Conservation (phyloP, 2,113 vertebrate genomes). For the Melanerpes formicivorus region DNA sequence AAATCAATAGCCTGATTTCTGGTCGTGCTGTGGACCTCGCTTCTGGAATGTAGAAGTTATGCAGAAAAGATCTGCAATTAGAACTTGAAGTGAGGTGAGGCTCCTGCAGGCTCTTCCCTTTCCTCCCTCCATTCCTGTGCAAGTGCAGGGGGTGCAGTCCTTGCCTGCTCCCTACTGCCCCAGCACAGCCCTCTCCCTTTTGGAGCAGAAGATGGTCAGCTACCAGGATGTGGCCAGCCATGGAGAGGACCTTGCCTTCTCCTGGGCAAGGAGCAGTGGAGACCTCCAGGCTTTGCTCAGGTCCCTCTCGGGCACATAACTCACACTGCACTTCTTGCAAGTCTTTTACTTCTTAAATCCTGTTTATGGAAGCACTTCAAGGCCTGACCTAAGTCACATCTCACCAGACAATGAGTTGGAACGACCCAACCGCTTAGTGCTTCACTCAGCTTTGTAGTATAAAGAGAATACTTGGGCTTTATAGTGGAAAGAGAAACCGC, state of each 20-base stretch:
- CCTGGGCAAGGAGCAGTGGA: accelerated
- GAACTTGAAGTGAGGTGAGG: background rate
- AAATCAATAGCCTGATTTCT: background rate
- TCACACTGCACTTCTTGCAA: background rate
- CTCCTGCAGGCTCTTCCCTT: background rate
- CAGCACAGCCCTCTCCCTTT: background rate
- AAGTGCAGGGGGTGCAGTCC: background rate
- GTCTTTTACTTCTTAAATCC: background rate
- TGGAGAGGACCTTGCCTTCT: background rate
- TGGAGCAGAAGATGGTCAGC: background rate
- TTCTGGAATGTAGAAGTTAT: background rate
- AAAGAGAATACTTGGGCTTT: background rate
- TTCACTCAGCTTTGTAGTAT: background rate
- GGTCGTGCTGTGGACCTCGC: background rate
- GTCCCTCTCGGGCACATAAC: background rate
- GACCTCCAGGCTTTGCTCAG: background rate
- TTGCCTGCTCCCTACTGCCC: background rate
- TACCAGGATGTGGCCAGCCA: accelerated
- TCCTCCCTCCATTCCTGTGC: background rate
- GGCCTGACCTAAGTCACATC: background rate
- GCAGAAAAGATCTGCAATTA: background rate
- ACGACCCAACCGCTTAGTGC: background rate
- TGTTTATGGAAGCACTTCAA: background rate
- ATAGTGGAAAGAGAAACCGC: background rate
- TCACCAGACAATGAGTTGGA: background rate